Evolutionary conservation across 2,113 vertebrate species (phyloP), one percentile per base, ranked within the genome.

Genomic region (Catharus bicknelli): DNA sequence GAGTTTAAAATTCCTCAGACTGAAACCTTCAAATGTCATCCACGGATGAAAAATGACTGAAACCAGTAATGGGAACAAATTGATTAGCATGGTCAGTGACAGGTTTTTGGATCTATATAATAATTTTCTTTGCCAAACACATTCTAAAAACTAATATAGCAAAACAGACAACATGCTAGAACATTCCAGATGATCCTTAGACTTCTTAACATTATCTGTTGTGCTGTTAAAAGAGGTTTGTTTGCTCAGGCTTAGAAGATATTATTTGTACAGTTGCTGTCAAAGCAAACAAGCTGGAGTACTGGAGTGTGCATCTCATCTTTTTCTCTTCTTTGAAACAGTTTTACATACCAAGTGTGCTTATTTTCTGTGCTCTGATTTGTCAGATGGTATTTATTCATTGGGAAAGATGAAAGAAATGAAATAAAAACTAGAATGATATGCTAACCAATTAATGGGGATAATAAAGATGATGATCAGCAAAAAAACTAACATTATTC

Each of bases 251-350:
- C 38, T 91, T 88, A 50, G 58, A 87, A 69, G 67, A 67, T 36
- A 76, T 78, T 94, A 78, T 88, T 96, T 95, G 36, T 73, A 68
- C 55, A 83, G 67, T 17, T 89, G 62, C 90, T 90, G 91, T 87
- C 88, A 96, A 94, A 94, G 27, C 64, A 90, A 85, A 87, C 89
- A 94, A 89, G 16, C 42, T 74, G 34, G 66, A 75, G 53, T 77
- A 50, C 42, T 66, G 25, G 3, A 75, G 19, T 54, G 25, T 74
- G 42, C 32, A 75, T 48, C 43, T 90, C 22, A 78, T 90, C 11
- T 80, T 83, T 74, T 80, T 47, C 34, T 78, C 51, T 63, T 20
- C 54, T 89, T 94, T 83, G 32, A 82, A 95, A 90, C 29, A 70
- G 38, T 68, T 90, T 30, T 48, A 83, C 16, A 34, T 74, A 75